Evolutionary conservation across 2,888 invertebrate genomes (phyloP).

Genomic region (Exephanes ischioxanthus): DNA sequence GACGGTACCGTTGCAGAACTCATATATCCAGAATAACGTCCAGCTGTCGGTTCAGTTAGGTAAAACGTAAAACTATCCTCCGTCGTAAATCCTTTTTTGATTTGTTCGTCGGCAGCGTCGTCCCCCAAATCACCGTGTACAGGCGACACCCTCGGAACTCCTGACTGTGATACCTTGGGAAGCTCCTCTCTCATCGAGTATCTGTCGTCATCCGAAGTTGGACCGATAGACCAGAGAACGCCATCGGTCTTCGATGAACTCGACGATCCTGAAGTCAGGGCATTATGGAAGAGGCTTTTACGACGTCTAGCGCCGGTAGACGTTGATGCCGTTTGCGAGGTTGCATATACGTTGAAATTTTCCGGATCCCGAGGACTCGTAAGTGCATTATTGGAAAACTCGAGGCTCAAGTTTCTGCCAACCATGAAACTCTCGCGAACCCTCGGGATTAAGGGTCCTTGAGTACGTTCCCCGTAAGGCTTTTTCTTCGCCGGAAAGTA

Average conservation of each 20-base stretch:
- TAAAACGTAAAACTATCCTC: constrained; percentile 7
- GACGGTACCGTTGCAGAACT: not conserved
- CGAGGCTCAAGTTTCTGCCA: constrained; percentile 4
- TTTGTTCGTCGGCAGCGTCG: constrained; percentile 30
- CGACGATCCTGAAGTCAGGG: constrained; percentile 22
- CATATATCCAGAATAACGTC: not conserved
- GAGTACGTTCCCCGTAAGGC: constrained; percentile 16
- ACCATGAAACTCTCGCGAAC: constrained; percentile 11
- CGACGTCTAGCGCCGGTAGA: constrained; percentile 21
- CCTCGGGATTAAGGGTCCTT: constrained; percentile 1
- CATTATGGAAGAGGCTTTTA: constrained; percentile 29
- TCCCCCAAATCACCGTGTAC: not conserved
- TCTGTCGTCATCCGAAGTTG: constrained; percentile 4
- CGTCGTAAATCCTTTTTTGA: constrained; percentile 50
- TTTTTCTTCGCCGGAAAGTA: not conserved
- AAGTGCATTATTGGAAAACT: constrained; percentile 48
- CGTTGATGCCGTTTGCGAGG: not conserved
- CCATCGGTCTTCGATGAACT: constrained; percentile 59
- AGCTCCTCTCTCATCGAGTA: constrained; percentile 6
- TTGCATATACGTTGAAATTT: constrained; percentile 33
- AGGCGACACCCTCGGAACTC: constrained; percentile 2
- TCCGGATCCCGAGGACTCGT: constrained; percentile 24
- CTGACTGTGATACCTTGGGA: not conserved
- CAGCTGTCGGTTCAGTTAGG: not conserved
- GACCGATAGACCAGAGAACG: constrained; percentile 23